Evolutionary conservation across 2,113 vertebrate genomes (phyloP).

Genomic region (Gallinago paraguaiae): DNA sequence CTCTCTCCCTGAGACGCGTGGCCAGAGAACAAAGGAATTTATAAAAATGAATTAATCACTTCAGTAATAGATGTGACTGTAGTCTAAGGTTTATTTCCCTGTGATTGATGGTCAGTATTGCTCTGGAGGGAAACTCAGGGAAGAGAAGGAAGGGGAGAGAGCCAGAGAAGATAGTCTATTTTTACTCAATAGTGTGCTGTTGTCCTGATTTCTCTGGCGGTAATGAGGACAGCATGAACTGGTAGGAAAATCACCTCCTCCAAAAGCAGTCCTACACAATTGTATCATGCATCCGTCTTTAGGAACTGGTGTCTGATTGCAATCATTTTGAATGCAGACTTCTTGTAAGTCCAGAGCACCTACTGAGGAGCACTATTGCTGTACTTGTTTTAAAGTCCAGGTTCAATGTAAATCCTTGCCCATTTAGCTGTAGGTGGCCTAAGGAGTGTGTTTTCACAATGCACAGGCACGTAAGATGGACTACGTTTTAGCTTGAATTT

Average conservation of each 20-base stretch:
- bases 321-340: not conserved
- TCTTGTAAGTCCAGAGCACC: not conserved
- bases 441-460: not conserved
- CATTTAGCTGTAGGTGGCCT: not conserved
- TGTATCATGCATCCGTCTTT: constrained; percentile 54
- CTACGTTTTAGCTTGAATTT: not conserved
- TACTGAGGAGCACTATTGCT: not conserved
- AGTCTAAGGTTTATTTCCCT: not conserved
- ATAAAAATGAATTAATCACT: not conserved
- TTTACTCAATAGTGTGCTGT: constrained; percentile 71
- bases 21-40: not conserved
- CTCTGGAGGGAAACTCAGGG: constrained; percentile 2
- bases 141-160: constrained; percentile 25
- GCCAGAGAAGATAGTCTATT: constrained; percentile 73
- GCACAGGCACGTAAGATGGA: not conserved
- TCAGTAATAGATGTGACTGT: not conserved
- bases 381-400: not conserved
- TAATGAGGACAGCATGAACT: constrained; percentile 76
- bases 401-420: not conserved
- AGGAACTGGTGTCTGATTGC: constrained; percentile 55
- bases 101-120: not conserved
- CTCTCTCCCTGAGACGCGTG: accelerated
- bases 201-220: constrained; percentile 76
- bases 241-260: constrained; percentile 58
- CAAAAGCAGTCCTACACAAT: constrained; percentile 66